phyloP scores from a whole-genome alignment of 1,140 invertebrate species.

The Drosophila lacteicornis region DNA sequence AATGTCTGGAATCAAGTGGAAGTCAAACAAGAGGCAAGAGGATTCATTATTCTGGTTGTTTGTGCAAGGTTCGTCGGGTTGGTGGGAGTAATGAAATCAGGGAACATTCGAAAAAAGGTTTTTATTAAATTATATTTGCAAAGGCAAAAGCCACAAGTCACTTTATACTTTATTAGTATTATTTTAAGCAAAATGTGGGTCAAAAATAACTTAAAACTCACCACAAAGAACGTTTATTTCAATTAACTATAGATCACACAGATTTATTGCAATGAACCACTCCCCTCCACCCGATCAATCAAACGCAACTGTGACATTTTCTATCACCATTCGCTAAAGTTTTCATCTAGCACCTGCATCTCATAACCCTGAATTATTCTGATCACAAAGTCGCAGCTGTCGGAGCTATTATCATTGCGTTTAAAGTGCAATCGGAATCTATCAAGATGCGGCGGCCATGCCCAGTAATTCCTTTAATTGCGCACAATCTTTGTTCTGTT shows the following conservation, averaged over 20 bases:
- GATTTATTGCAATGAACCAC: background rate
- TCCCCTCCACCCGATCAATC: background rate
- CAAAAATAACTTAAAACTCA: background rate
- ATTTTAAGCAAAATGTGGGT: no score
- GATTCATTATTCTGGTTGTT: slow-evolving; percentile 6
- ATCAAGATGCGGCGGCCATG: slow-evolving; percentile 27
- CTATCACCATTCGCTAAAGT: background rate
- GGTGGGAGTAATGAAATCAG: background rate
- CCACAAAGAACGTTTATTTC: background rate
- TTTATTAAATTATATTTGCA: slow-evolving; percentile 7
- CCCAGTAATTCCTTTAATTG: slow-evolving; percentile 42
- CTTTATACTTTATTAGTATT: background rate
- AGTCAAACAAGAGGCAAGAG: slow-evolving; percentile 5
- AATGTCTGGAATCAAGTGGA: slow-evolving; percentile 24
- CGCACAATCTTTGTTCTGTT: slow-evolving; percentile 14
- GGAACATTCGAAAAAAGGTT: background rate
- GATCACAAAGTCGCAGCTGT: slow-evolving; percentile 24
- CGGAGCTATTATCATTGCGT: slow-evolving; percentile 20
- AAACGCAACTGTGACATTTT: slow-evolving; percentile 4
- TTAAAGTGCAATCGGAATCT: slow-evolving; percentile 41
- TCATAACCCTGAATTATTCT: slow-evolving; percentile 15
- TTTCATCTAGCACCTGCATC: background rate
- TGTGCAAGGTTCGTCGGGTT: background rate
- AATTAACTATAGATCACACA: background rate
- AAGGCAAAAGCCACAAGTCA: background rate